These are phyloP conservation scores for Regulus satrapa DNA, from an alignment of 2,113 vertebrate genomes.

Conservation along the genomic window DNA sequence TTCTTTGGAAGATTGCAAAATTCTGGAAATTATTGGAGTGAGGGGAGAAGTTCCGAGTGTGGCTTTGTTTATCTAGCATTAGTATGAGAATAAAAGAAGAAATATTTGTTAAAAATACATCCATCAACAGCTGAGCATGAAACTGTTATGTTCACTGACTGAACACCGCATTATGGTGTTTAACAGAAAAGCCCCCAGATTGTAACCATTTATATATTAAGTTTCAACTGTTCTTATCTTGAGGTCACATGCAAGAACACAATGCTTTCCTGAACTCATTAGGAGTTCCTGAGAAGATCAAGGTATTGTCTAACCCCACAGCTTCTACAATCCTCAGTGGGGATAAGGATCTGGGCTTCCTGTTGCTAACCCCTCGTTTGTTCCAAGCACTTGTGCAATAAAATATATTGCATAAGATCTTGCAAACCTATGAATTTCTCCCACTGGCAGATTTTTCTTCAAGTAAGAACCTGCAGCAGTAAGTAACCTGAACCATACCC, in stretches of 20 bases:
- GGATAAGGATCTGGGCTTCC: background rate
- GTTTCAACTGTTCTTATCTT: background rate
- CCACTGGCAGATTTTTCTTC: background rate
- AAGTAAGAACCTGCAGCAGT: background rate
- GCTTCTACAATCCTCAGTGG: background rate
- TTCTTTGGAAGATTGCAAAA: background rate
- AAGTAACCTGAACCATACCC: background rate
- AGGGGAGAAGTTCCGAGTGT: background rate
- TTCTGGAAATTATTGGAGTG: background rate
- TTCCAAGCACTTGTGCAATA: background rate
- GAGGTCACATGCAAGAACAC: background rate
- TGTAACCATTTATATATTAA: background rate
- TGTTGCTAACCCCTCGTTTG: background rate
- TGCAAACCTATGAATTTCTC: background rate
- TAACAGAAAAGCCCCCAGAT: background rate
- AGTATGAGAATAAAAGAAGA: background rate
- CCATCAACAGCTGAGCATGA: background rate
- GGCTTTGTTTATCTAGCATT: background rate
- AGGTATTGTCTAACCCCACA: background rate
- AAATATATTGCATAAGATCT: background rate
- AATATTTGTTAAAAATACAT: background rate
- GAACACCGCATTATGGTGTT: background rate
- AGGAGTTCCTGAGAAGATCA: background rate
- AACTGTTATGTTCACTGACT: background rate
- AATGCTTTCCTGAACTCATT: conserved; percentile 5